These are phyloP conservation scores for Brevimyrus niger DNA, from an alignment of 2,113 vertebrate genomes.

Conservation along the genomic window DNA sequence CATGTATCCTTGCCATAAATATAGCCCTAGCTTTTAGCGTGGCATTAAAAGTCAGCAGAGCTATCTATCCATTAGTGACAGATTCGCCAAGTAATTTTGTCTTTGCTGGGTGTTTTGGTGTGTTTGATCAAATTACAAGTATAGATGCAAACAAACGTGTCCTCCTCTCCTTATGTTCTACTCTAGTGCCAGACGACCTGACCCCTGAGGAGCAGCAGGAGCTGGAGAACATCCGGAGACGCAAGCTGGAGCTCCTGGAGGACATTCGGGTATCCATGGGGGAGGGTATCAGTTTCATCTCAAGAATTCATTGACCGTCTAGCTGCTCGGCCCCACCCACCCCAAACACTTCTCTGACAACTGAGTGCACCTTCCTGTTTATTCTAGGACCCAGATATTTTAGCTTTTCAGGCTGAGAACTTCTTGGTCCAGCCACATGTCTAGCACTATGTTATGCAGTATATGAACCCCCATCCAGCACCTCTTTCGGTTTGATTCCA, in stretches of 20 bases:
- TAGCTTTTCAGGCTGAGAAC: neutral
- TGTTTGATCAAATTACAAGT: neutral
- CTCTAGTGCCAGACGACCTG: slow-evolving; percentile 83
- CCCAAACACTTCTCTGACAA: neutral
- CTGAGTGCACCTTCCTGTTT: neutral
- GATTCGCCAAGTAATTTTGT: neutral
- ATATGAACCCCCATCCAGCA: neutral
- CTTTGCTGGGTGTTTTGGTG: neutral
- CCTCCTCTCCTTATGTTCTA: neutral
- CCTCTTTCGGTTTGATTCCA: neutral
- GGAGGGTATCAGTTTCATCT: neutral
- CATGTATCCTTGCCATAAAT: neutral
- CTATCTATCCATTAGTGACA: neutral
- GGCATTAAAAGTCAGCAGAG: neutral
- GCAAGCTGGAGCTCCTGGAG: slow-evolving; percentile 90
- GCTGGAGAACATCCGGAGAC: slow-evolving; percentile 85
- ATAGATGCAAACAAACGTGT: neutral
- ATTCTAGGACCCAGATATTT: neutral
- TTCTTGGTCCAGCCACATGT: neutral
- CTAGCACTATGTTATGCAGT: neutral
- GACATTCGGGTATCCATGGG: slow-evolving; percentile 80
- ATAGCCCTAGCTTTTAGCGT: neutral
- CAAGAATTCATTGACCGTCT: neutral
- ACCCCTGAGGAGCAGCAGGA: slow-evolving; percentile 90
- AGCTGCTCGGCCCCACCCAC: neutral